Evolutionary conservation across 2,113 vertebrate species (phyloP).

Genomic region (Rallus limicola): DNA sequence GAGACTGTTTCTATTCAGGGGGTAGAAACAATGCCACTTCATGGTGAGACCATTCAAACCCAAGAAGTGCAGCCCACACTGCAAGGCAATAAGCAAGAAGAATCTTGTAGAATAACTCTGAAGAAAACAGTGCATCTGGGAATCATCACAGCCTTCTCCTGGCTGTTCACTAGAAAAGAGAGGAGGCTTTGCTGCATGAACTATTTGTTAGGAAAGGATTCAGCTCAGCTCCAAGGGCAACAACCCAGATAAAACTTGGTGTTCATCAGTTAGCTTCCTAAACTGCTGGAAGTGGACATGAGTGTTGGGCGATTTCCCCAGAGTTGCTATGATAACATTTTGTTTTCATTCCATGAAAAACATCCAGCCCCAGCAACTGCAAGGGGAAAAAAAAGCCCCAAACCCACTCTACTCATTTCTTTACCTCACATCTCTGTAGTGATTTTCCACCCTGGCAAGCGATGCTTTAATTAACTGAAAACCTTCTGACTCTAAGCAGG

Average conservation of each 20-base stretch:
- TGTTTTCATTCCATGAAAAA: background rate
- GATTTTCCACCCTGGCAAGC: constrained; percentile 14
- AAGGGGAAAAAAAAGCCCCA: background rate
- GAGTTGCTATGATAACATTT: background rate
- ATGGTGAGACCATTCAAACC: background rate
- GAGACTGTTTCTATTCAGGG: background rate
- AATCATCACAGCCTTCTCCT: background rate
- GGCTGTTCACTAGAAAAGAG: background rate
- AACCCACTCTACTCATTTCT: background rate
- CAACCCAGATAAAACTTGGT: background rate
- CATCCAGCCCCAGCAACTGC: background rate
- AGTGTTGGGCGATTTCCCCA: background rate
- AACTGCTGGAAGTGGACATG: background rate
- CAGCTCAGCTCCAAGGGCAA: background rate
- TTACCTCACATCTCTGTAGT: background rate
- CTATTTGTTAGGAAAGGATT: background rate
- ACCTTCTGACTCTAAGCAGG: background rate
- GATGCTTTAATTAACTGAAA: background rate
- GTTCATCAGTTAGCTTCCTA: background rate
- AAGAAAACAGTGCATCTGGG: background rate
- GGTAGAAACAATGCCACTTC: background rate
- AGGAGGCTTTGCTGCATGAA: background rate
- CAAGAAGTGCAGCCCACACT: background rate
- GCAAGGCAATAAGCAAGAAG: background rate
- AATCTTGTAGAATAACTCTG: background rate